Conservation (phyloP, 2,797 vertebrate genomes). For the Pantherophis alleghaniensis region DNA sequence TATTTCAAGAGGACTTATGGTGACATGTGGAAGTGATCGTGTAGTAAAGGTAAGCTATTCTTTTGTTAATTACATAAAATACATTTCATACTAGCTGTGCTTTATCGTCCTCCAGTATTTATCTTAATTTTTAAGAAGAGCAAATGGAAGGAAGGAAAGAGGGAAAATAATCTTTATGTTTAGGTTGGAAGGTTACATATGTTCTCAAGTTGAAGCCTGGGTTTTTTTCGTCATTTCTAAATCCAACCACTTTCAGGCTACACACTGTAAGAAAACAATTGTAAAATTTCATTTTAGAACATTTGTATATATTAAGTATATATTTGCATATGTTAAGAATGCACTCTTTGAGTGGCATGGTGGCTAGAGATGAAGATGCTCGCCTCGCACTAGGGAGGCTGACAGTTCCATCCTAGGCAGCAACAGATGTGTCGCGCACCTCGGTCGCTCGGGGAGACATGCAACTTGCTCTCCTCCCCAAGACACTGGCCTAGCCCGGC, state of each 20-base stretch:
- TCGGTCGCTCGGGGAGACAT: too few species aligned
- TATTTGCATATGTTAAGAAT: background rate
- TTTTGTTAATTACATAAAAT: background rate
- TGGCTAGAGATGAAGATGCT: background rate
- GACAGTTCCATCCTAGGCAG: background rate
- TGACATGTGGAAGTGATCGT: slow-evolving; percentile 92
- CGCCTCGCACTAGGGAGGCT: background rate
- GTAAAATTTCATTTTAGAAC: background rate
- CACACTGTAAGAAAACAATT: background rate
- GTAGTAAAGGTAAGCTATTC: slow-evolving; percentile 86
- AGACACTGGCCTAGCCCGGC: too few species aligned
- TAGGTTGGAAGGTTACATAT: background rate
- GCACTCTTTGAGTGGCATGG: background rate
- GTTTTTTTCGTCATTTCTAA: background rate
- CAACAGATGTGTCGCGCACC: background rate
- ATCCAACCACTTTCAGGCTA: background rate
- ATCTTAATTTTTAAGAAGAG: background rate
- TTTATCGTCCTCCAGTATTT: background rate
- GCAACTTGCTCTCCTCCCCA: too few species aligned
- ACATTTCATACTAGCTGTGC: background rate
- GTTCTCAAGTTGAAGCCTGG: background rate
- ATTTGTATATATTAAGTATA: background rate
- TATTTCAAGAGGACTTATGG: slow-evolving; percentile 90
- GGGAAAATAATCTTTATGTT: background rate
- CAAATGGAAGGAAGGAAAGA: background rate